Conservation (phyloP, 1,140 invertebrate species). For the Venustaconcha ellipsiformis region DNA sequence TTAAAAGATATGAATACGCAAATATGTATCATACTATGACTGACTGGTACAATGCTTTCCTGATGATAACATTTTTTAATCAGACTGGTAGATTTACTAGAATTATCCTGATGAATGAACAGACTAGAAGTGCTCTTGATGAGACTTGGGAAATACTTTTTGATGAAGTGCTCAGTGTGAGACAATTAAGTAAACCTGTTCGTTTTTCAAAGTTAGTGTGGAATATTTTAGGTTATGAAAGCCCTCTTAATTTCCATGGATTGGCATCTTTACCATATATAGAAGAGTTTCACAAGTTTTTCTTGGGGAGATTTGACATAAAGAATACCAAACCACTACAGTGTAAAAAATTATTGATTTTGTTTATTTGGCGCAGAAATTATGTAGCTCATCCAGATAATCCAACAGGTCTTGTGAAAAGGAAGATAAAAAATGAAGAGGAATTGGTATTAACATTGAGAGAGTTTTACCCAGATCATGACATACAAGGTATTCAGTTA, state of each 20-base stretch:
- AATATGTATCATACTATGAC: constrained; percentile 68
- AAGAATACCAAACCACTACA: constrained; percentile 25
- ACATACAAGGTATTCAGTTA: constrained; percentile 49
- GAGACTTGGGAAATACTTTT: constrained; percentile 39
- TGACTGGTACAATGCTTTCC: constrained; percentile 65
- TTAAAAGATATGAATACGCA: constrained; percentile 62
- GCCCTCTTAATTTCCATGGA: constrained; percentile 50
- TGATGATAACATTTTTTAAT: constrained; percentile 57
- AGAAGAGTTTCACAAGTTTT: constrained; percentile 61
- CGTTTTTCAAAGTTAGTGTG: too few relatives aligned
- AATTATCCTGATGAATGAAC: constrained; percentile 58
- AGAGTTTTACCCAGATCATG: constrained; percentile 19
- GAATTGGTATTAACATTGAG: constrained; percentile 42
- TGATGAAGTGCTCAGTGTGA: too few relatives aligned
- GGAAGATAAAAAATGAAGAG: constrained; percentile 62
- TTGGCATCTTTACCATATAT: constrained; percentile 45
- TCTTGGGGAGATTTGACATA: constrained; percentile 42
- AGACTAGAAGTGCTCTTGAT: constrained; percentile 58
- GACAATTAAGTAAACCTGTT: too few relatives aligned
- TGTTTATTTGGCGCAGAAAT: constrained; percentile 62
- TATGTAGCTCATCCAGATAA: constrained; percentile 66
- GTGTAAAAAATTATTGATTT: constrained; percentile 50
- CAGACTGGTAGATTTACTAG: constrained; percentile 38
- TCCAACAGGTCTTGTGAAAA: constrained; percentile 46
- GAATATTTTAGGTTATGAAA: constrained; percentile 23